Evolutionary conservation across 1,140 invertebrate species (phyloP).

Genomic region (Tetramorium parvispinum): DNA sequence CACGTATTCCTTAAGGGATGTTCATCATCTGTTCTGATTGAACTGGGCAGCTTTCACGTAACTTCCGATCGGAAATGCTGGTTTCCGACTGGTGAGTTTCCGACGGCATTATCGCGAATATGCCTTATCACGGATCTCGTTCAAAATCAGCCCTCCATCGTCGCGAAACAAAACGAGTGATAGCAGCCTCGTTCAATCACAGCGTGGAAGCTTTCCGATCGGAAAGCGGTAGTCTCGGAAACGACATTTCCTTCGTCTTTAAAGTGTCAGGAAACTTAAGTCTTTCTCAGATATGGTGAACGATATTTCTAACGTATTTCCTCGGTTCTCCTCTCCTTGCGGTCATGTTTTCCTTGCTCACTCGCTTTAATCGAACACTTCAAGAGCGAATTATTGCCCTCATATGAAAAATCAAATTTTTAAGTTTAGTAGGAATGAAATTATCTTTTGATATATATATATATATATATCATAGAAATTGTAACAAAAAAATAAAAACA

Average conservation of each 20-base stretch:
- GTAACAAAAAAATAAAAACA: too few species aligned
- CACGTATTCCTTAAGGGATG: neutral
- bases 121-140: constrained; percentile 6
- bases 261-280: neutral
- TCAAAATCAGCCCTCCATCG: constrained; percentile 1
- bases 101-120: neutral
- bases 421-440: neutral
- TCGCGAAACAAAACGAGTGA: constrained; percentile 4
- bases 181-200: neutral
- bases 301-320: constrained; percentile 6
- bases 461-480: neutral
- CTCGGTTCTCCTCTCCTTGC: neutral
- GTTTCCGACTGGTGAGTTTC: constrained; percentile 12
- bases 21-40: neutral
- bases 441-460: neutral
- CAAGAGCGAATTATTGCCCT: neutral
- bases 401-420: neutral
- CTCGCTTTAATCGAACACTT: constrained; percentile 6
- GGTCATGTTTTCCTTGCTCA: neutral
- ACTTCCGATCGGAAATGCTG: neutral
- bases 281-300: neutral
- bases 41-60: constrained; percentile 17
- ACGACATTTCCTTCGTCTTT: neutral
- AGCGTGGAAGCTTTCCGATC: neutral
- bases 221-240: neutral